These are phyloP conservation scores for Nasonia giraulti DNA, from an alignment of 1,140 invertebrate genomes.

Conservation along the genomic window DNA sequence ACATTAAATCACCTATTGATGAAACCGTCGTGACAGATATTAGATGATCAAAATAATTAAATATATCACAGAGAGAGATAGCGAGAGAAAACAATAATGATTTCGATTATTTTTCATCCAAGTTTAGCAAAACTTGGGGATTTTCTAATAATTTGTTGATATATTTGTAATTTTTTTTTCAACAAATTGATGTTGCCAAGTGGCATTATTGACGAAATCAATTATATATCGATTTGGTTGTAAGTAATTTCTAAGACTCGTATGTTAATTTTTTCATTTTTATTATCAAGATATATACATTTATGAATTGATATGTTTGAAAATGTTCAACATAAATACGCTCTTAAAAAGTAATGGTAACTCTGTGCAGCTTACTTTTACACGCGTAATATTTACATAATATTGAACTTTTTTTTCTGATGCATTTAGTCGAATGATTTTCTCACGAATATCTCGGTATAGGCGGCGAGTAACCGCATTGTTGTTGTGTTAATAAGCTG, in stretches of 20 bases:
- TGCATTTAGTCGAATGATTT: conserved; percentile 46
- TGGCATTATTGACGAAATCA: not conserved
- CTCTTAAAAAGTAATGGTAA: not conserved
- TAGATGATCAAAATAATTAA: not conserved
- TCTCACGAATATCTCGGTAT: conserved; percentile 42
- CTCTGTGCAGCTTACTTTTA: conserved; percentile 17
- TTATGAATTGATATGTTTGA: not conserved
- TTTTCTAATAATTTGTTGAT: not conserved
- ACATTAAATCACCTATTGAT: not conserved
- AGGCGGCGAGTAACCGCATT: conserved; percentile 10
- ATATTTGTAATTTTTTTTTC: conserved; percentile 5
- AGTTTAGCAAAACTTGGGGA: not conserved
- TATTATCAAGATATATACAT: not conserved
- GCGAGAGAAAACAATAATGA: not conserved
- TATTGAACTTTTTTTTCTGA: conserved; percentile 31
- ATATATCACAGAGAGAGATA: not conserved
- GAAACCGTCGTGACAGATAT: not conserved
- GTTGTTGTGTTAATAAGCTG: conserved; percentile 25
- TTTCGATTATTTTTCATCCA: not conserved
- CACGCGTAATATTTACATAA: conserved; percentile 26
- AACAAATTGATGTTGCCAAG: not conserved
- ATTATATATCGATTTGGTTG: not conserved
- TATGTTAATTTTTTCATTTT: not conserved
- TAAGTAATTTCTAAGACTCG: not conserved
- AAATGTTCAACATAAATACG: not conserved